phyloP scores from a whole-genome alignment of 2,888 invertebrate species.

The Ectemnius cavifrons region DNA sequence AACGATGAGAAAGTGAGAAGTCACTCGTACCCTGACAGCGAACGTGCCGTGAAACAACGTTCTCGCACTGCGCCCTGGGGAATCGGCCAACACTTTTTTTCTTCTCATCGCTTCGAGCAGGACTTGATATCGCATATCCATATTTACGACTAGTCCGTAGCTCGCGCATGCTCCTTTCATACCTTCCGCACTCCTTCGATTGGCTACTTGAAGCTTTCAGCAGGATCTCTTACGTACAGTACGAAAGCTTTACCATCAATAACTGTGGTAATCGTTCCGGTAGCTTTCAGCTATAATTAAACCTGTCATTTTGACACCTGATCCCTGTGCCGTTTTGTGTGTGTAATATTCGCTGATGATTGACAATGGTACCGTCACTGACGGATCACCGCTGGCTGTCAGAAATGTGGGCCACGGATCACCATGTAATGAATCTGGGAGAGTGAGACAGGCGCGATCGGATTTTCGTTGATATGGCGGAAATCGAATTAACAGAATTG shows the following conservation, averaged over 20 bases:
- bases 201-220: no score
- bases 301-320: constrained; percentile 17
- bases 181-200: no score
- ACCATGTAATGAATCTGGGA: background rate
- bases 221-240: no score
- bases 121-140: background rate
- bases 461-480: background rate
- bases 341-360: background rate
- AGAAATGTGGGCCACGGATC: background rate
- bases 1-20: constrained; percentile 20
- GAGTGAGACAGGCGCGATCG: background rate
- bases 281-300: constrained; percentile 23
- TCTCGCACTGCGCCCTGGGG: constrained; percentile 7
- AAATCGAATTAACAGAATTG: constrained; percentile 4
- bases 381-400: background rate
- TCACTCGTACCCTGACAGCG: constrained; percentile 8
- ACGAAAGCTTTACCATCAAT: no score
- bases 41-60: background rate
- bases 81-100: constrained; percentile 13
- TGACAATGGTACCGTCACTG: background rate
- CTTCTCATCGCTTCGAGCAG: background rate
- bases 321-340: constrained; percentile 8
- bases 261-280: no score
- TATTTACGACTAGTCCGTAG: no score
- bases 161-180: no score